phyloP scores from a whole-genome alignment of 2,888 invertebrate species.

The Harpagoxenus sublaevis region DNA sequence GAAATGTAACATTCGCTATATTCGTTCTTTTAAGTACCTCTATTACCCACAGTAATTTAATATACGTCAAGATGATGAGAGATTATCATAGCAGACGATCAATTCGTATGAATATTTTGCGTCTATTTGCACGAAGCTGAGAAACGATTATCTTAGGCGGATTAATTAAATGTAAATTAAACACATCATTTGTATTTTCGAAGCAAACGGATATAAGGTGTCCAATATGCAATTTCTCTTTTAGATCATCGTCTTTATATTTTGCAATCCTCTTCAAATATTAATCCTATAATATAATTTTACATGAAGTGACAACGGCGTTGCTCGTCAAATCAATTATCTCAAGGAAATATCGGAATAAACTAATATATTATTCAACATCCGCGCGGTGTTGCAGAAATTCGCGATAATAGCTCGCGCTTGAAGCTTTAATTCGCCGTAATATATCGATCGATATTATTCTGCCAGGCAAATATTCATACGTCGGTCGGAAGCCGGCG shows the following conservation, averaged over 20 bases:
- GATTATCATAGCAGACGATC: background rate
- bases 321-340: slow-evolving; percentile 34
- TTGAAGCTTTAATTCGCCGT: slow-evolving; percentile 16
- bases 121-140: slow-evolving; percentile 15
- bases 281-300: slow-evolving; percentile 46
- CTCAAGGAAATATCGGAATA: slow-evolving; percentile 42
- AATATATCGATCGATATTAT: slow-evolving; percentile 61
- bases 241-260: background rate
- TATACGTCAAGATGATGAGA: slow-evolving; percentile 27
- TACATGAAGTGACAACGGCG: slow-evolving; percentile 18
- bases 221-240: background rate
- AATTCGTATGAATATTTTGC: slow-evolving; percentile 38
- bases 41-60: slow-evolving; percentile 29
- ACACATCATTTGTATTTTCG: background rate
- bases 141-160: background rate
- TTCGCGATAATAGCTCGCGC: slow-evolving; percentile 10
- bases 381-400: slow-evolving; percentile 10
- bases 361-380: slow-evolving; percentile 25
- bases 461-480: slow-evolving; percentile 60
- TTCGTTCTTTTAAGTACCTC: slow-evolving; percentile 18
- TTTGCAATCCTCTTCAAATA: background rate
- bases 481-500: slow-evolving; percentile 57
- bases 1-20: slow-evolving; percentile 9
- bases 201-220: slow-evolving; percentile 22
- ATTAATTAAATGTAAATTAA: slow-evolving; percentile 35